phyloP scores from a whole-genome alignment of 1,140 invertebrate species.

The Hermetia illucens region DNA sequence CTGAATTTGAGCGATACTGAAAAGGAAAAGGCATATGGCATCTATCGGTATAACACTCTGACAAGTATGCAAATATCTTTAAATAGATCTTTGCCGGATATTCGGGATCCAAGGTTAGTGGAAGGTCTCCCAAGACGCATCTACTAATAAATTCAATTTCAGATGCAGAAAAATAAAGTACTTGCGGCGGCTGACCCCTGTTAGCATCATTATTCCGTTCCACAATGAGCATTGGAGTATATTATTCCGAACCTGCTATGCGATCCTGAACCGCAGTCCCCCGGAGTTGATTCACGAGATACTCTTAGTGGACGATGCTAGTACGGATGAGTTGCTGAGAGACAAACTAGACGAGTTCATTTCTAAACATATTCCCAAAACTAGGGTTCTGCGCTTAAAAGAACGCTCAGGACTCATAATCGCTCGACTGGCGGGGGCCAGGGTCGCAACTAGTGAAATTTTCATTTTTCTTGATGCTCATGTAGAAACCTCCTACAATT shows the following conservation, averaged over 20 bases:
- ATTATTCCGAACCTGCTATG: constrained; percentile 68
- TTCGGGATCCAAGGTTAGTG: constrained; percentile 56
- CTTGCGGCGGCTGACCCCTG: constrained; percentile 58
- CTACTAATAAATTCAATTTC: too few species aligned
- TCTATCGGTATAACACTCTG: constrained; percentile 77
- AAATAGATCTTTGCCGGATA: constrained; percentile 68
- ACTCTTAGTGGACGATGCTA: constrained; percentile 86
- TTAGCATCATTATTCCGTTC: constrained; percentile 83
- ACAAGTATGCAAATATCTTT: constrained; percentile 79
- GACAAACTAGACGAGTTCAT: constrained; percentile 64
- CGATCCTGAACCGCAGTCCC: constrained; percentile 73
- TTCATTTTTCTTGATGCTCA: constrained; percentile 91
- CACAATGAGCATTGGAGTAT: constrained; percentile 89
- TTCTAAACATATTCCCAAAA: constrained; percentile 53
- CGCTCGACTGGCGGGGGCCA: constrained; percentile 76
- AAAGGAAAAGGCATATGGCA: constrained; percentile 41
- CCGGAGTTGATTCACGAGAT: constrained; percentile 72
- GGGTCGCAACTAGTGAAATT: constrained; percentile 65
- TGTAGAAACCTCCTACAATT: constrained; percentile 88
- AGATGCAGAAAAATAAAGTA: constrained; percentile 66
- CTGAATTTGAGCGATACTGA: constrained; percentile 36
- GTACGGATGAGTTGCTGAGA: constrained; percentile 61
- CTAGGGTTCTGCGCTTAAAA: constrained; percentile 56
- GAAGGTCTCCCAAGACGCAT: neutral
- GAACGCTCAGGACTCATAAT: constrained; percentile 74